Evolutionary conservation across 1,140 invertebrate genomes (phyloP), one percentile per base, ranked within the genome.

Genomic region (Cephus cinctus): DNA sequence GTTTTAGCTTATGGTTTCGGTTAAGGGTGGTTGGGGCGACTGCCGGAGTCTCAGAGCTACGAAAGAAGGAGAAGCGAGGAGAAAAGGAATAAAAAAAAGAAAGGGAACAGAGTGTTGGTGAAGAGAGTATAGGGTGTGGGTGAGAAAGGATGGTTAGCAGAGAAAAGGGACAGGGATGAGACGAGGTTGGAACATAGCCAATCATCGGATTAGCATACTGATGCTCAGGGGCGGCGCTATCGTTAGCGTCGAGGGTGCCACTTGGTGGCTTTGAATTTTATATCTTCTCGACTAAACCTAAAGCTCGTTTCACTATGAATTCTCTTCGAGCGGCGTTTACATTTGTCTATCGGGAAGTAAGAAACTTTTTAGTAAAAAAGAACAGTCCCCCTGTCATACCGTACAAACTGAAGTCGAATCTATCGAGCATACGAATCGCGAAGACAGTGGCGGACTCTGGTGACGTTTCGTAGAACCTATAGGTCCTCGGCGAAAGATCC

Each of bases 171-270:
- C 14, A 36, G 14, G 8, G 19, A 36, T 8, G 14, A 36, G 54
- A 52, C 57, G 54, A 59, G 57, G 63, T 66, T 68, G 62, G 65
- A 74, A 68, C 69, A 72, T 71, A 71, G 72, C 72, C 70, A 74
- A 75, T 74, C 73, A 73, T 73, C 62, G 70, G 69, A 75, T 75
- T 76, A 75, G 70, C 70, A 74, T 73, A 76, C 70, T 69, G 71
- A 75, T 73, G 72, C 67, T 71, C 63, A 61, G 63, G 63, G 66
- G 66, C 64, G 73, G 67, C 64, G 63, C 71, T 61, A 66, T 64
- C 61, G 70, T 69, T 71, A 72, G 59, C 65, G 58, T 65, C 59
- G 54, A 66, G 65, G 65, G 65, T 67, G 61, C 67, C 64, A 70
- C 68, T 72, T 64, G 63, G 56, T 49, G 64, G 66, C 65, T 73